Base-by-base conservation (phyloP, 2,113 vertebrate species). In the Anoplopoma fimbria region DNA sequence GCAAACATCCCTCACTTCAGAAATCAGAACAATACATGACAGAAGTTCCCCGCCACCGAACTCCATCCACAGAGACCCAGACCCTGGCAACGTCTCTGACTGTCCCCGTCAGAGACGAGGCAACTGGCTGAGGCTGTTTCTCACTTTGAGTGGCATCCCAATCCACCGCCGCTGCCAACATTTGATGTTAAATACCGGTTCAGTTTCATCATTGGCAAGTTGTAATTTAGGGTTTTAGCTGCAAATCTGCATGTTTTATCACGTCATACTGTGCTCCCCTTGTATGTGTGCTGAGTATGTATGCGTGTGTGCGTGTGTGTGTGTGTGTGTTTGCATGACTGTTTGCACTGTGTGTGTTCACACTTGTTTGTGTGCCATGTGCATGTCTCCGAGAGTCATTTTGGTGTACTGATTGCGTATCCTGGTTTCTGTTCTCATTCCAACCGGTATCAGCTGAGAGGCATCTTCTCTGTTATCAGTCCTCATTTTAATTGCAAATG, bases 401-500 rank as follows among this genome's bases (percentile, higher is more conserved):
- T 91, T 93, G 55, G 94, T 94, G 88, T 90, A 92, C 94, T 91
- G 92, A 95, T 94, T 94, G 85, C 87, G 87, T 86, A 91, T 88
- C 80, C 72, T 88, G 83, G 87, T 90, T 90, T 93, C 92, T 92
- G 88, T 92, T 94, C 94, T 91, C 91, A 89, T 93, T 95, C 94
- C 95, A 94, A 93, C 90, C 90, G 93, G 90, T 95, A 95, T 95
- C 94, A 95, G 92, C 95, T 94, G 90, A 95, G 91, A 95, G 94
- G 94, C 95, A 96, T 95, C 95, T 96, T 91, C 91, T 84, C 93
- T 85, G 91, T 95, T 95, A 96, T 95, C 95, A 91, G 91, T 23
- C 79, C 93, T 95, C 93, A 95, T 95, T 95, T 95, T 95, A 96
- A 95, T 95, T 96, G 94, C 95, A 95, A 96, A 95, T 96, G 92